Evolutionary conservation across 1,140 invertebrate genomes (phyloP).

Genomic region (Coptotermes formosanus): DNA sequence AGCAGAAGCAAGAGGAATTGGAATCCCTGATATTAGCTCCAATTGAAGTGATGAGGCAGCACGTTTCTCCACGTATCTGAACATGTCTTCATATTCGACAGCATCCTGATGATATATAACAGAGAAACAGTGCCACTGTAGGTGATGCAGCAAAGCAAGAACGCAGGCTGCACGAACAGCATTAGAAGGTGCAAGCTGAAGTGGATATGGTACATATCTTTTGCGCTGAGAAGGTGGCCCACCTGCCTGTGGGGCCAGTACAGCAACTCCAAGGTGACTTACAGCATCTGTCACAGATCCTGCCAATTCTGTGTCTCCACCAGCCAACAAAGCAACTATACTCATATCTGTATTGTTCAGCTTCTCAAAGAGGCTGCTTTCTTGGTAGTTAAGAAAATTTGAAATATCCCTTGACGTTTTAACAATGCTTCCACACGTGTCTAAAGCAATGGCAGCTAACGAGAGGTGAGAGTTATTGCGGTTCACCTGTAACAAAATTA

Average conservation of each 20-base stretch:
- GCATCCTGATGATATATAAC: constrained; percentile 40
- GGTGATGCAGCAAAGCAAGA: constrained; percentile 38
- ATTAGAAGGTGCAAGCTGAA: constrained; percentile 42
- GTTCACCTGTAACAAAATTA: constrained; percentile 12
- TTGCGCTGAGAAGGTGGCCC: neutral
- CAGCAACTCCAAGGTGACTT: constrained; percentile 20
- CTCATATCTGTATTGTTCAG: constrained; percentile 8
- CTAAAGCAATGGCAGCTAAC: constrained; percentile 36
- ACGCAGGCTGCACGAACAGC: constrained; percentile 38
- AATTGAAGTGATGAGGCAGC: neutral
- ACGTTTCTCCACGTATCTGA: constrained; percentile 37
- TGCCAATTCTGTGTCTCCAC: constrained; percentile 21
- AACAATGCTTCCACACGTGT: constrained; percentile 36
- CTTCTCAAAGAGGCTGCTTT: neutral
- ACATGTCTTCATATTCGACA: constrained; percentile 38
- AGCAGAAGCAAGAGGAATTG: neutral
- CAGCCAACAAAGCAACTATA: neutral
- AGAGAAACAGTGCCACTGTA: constrained; percentile 42
- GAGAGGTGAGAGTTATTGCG: constrained; percentile 29
- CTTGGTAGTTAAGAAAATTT: constrained; percentile 36
- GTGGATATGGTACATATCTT: constrained; percentile 38
- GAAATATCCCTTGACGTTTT: constrained; percentile 40
- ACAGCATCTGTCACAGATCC: neutral
- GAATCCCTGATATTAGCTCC: constrained; percentile 1
- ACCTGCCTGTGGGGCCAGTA: constrained; percentile 15